Base-by-base conservation (phyloP, 2,113 vertebrate species). In the Paramisgurnus dabryanus region DNA sequence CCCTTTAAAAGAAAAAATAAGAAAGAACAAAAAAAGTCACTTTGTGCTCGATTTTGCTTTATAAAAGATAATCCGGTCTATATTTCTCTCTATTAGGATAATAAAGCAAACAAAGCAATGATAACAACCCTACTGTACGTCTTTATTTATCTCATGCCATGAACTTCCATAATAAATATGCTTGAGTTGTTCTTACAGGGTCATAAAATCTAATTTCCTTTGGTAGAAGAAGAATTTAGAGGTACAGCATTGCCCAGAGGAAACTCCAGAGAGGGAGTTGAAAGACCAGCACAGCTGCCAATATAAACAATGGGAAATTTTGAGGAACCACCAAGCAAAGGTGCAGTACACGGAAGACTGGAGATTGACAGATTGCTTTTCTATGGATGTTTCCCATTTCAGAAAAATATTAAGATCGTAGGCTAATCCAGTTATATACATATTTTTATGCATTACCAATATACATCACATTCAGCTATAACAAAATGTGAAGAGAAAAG, bases 1-100 rank as follows among this genome's bases (percentile, higher is more conserved):
- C 90, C 80, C 98, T 99, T 93, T 12, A 92, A 93, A 84, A 40
- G 67, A 74, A 45, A 22, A 43, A 67, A 39, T 64, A n/a, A 53
- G 22, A 53, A 8, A 4, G 45, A 47, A 34, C 27, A 34, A 34
- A 34, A 8, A 47, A 8, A 10, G 45, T 47, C 45, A 47, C 45
- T 47, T 10, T 47, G 45, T 47, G 45, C 69, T 57, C 41, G 0
- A n/a, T 11, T 58, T 34, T 39, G 17, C 18, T 66, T 72, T 7
- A 53, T 7, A 43, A 11, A 69, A 41, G 45, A 66, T 58, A 79
- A 79, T 64, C 61, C 10, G 8, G 39, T 15, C 61, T 73, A 80
- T 55, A 65, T 72, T 64, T 73, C 47, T 55, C 22, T 55, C 61
- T 43, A 80, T 65, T 66, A 43, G 15, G 57, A 9, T 6, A n/a